Base-by-base conservation (phyloP, 2,888 invertebrate genomes). In the Stenodema calcarata region DNA sequence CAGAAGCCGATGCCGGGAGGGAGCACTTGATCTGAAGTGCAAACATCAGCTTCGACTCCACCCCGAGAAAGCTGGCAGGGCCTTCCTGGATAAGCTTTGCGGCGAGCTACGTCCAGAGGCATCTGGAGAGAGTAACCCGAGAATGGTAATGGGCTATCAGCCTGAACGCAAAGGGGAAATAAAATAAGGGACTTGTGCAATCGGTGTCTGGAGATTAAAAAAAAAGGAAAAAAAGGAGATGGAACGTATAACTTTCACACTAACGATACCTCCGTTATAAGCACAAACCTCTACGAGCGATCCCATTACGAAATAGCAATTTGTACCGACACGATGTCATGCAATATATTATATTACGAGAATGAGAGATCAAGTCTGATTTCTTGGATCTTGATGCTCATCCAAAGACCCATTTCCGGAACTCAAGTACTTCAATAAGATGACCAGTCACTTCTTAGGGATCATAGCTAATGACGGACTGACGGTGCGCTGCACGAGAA, bases 11-110 rank as follows among this genome's bases (percentile, higher is more conserved):
- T 18, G 42, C 50, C n/a, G 50, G 50, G n/a, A 12, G 73, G 35
- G 42, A 78, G 27, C 44, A 23, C 44, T 78, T 44, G 78, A 78
- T 78, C 78, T 44, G 78, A 78, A 78, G 44, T 78, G 78, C 78
- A 78, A 78, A 78, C 78, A 78, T 78, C 73, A 41, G 41, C 18
- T 27, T 23, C 62, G 23, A 23, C 62, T 23, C 62, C 62, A 18
- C 62, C 62, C 27, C 62, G 62, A 62, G 62, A 62, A 62, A 62
- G 62, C 62, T 11, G 62, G 23, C 1, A 23, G 27, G 12, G 62
- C 23, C 62, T 62, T 62, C 62, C 62, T 62, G 62, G 62, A 62
- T 62, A 11, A 23, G 18, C 23, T 62, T 62, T 23, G 62, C 62
- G 11, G 62, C 62, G 2, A n/a, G n/a, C n/a, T n/a, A n/a, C n/a